Conservation (phyloP, 2,888 invertebrate genomes). For the Synanthedon tipuliformis region DNA sequence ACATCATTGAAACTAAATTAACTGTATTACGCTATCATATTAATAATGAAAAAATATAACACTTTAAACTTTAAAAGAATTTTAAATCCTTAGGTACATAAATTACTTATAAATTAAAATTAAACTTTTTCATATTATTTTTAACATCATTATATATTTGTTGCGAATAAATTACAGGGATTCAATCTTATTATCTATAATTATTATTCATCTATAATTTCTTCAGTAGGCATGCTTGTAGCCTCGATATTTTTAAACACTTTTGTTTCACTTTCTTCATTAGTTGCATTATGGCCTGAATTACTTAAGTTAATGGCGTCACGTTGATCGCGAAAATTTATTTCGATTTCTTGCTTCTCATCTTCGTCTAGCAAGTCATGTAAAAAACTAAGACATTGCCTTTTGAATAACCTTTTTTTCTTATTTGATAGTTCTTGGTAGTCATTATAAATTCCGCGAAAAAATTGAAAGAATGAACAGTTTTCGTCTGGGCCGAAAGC, state of each 20-base stretch:
- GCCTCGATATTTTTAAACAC: neutral
- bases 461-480: constrained; percentile 54
- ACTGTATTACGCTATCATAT: no score
- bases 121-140: no score
- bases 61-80: no score
- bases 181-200: no score
- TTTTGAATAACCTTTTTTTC: constrained; percentile 40
- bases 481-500: constrained; percentile 44
- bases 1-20: no score
- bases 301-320: constrained; percentile 20
- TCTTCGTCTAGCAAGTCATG: constrained; percentile 48
- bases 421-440: constrained; percentile 37
- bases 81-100: no score
- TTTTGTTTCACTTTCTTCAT: constrained; percentile 2
- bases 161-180: no score
- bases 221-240: no score
- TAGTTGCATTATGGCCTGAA: constrained; percentile 2
- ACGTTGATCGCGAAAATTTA: neutral
- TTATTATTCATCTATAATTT: no score
- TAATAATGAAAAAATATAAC: no score
- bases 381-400: constrained; percentile 39
- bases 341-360: constrained; percentile 12
- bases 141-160: no score
- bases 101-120: no score
- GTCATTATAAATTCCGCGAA: constrained; percentile 48